Conservation (phyloP, 2,113 vertebrate species). For the Tragelaphus strepsiceros region DNA sequence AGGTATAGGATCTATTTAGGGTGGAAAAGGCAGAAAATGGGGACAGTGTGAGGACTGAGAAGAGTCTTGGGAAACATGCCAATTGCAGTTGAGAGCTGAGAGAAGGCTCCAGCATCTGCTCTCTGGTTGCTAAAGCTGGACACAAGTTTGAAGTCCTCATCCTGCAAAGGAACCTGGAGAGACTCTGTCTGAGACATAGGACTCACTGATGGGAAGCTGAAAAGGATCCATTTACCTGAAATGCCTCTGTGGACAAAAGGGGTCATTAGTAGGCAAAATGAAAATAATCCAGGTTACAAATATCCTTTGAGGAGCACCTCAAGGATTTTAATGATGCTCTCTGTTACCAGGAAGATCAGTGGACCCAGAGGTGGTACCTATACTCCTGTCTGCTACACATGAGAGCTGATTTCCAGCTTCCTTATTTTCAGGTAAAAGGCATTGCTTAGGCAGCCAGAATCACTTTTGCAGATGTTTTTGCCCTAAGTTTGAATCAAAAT, state of each 20-base stretch:
- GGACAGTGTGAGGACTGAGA: neutral
- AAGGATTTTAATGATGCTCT: neutral
- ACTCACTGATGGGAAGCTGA: neutral
- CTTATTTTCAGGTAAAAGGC: neutral
- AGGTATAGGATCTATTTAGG: neutral
- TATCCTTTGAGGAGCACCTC: neutral
- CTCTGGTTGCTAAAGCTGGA: neutral
- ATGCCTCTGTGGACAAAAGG: slow-evolving; percentile 34
- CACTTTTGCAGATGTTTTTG: neutral
- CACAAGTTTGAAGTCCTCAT: neutral
- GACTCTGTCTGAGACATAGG: neutral
- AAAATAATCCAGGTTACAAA: neutral
- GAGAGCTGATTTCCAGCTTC: neutral
- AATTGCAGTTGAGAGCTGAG: neutral
- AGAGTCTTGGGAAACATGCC: neutral
- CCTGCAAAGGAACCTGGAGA: neutral
- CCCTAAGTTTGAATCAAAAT: slow-evolving; percentile 1
- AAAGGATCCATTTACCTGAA: slow-evolving; percentile 15
- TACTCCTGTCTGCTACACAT: neutral
- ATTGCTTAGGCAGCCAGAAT: neutral
- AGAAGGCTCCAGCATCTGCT: neutral
- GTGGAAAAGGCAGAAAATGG: neutral
- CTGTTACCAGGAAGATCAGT: neutral
- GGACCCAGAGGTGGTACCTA: neutral
- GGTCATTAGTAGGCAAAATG: slow-evolving; percentile 12